Base-by-base conservation (phyloP, 2,888 invertebrate species). In the Drosophila greeni region DNA sequence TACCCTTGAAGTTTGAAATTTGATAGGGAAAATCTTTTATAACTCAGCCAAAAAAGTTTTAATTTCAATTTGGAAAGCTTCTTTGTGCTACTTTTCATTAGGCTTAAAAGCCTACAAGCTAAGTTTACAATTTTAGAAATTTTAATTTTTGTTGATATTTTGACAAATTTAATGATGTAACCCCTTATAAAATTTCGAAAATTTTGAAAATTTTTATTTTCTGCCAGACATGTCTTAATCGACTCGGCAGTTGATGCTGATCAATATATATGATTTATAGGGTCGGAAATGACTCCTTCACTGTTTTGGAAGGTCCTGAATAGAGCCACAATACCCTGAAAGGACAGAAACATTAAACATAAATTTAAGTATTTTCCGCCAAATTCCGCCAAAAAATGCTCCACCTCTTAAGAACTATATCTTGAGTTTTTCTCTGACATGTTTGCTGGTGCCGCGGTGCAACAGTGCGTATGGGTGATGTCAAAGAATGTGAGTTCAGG, bases 391-490 rank as follows among this genome's bases (percentile, higher is more conserved):
- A n/a, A n/a, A n/a, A n/a, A n/a, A n/a, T n/a, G n/a, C n/a, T n/a
- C n/a, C n/a, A n/a, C 9, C 37, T 18, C 16, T 18, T 18, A 3
- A 34, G 6, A 34, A n/a, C 14, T 34, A n/a, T 3, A 34, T 0
- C n/a, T 8, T 5, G 2, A 16, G 4, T 18, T 37, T 11, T 9
- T 37, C 18, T 37, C 18, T 5, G 5, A 37, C 11, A 5, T 18
- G 8, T n/a, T n/a, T 36, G n/a, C 8, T 9, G 34, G 1, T 16
- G 34, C n/a, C 34, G n/a, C 16, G 16, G 24, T 45, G 23, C 40
- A 42, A 53, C 70, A 16, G 36, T 75, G 82, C 78, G 78, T 78
- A 78, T 82, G 55, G 55, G 47, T 79, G 73, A 82, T 66, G 60
- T 24, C 33, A 51, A 29, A 36, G 39, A 24, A 76, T 66, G 75